Conservation (phyloP, 2,888 invertebrate genomes). For the Pelosia muscerda region DNA sequence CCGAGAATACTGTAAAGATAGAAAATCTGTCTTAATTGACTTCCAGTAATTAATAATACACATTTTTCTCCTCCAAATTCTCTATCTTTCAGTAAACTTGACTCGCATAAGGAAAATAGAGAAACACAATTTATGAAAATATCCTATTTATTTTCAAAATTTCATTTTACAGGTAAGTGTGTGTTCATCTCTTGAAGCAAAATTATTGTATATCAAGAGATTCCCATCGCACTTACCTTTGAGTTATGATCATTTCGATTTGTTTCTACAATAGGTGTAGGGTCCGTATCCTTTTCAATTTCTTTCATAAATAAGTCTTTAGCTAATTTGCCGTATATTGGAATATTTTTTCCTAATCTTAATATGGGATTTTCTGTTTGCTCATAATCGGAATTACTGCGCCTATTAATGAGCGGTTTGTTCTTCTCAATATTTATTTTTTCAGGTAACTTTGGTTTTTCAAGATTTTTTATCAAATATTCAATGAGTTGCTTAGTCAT, state of each 20-base stretch:
- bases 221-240: slow-evolving; percentile 52
- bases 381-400: slow-evolving; percentile 42
- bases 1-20: slow-evolving; percentile 60
- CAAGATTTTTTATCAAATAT: slow-evolving; percentile 52
- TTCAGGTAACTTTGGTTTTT: slow-evolving; percentile 63
- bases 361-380: slow-evolving; percentile 56
- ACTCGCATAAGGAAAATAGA: slow-evolving; percentile 11
- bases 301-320: slow-evolving; percentile 60
- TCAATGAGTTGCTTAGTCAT: slow-evolving; percentile 62
- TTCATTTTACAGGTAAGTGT: slow-evolving; percentile 13
- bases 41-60: neutral
- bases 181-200: slow-evolving; percentile 23
- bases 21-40: slow-evolving; percentile 28
- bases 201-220: slow-evolving; percentile 20
- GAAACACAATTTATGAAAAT: slow-evolving; percentile 26
- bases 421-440: slow-evolving; percentile 56
- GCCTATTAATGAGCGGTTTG: slow-evolving; percentile 43
- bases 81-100: slow-evolving; percentile 43
- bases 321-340: slow-evolving; percentile 66
- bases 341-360: slow-evolving; percentile 62
- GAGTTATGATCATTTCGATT: slow-evolving; percentile 25
- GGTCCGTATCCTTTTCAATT: slow-evolving; percentile 54
- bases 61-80: slow-evolving; percentile 21
- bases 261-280: slow-evolving; percentile 60
- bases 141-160: slow-evolving; percentile 33